Evolutionary conservation across 2,797 vertebrate species (phyloP).

Genomic region (Rhinatrema bivittatum): DNA sequence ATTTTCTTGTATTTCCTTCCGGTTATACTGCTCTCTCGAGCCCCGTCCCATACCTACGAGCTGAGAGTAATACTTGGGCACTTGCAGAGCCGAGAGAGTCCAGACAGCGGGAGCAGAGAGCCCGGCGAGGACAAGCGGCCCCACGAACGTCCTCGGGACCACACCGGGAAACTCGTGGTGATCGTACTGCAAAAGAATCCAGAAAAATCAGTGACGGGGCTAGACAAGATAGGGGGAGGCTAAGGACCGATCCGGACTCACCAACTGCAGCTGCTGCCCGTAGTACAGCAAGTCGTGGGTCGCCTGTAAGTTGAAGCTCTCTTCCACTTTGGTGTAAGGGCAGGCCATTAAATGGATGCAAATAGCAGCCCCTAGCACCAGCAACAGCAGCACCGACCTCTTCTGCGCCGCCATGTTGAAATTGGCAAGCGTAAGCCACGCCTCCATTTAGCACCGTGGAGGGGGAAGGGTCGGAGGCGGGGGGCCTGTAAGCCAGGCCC

Average conservation of each 20-base stretch:
- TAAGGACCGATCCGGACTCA: too few relatives aligned
- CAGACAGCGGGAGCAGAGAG: constrained; percentile 69
- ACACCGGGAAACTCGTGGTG: constrained; percentile 93
- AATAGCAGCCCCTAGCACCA: constrained; percentile 56
- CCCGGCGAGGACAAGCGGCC: constrained; percentile 70
- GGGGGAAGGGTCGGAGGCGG: too few relatives aligned
- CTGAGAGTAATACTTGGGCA: constrained; percentile 81
- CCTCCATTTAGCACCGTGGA: too few relatives aligned
- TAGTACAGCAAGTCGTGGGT: constrained; percentile 85
- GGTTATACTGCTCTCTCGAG: too few relatives aligned
- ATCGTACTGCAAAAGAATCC: constrained; percentile 80
- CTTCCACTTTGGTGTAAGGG: constrained; percentile 93
- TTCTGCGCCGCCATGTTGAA: constrained; percentile 70
- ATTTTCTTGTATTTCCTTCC: too few relatives aligned
- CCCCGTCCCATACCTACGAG: constrained; percentile 78
- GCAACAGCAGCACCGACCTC: constrained; percentile 39
- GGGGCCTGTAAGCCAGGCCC: too few relatives aligned
- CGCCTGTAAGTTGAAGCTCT: constrained; percentile 94
- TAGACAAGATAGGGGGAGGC: too few relatives aligned
- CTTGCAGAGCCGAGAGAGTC: constrained; percentile 60
- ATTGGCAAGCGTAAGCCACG: background rate
- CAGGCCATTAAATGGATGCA: constrained; percentile 72
- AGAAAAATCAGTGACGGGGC: background rate
- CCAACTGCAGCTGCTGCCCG: constrained; percentile 54
- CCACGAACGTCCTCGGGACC: constrained; percentile 88